Percentiles rank a stretch among this genome's conserved stretches.
phyloP scores from a whole-genome alignment of 2,888 invertebrate genomes.

The Drosophila meridionalis region DNA sequence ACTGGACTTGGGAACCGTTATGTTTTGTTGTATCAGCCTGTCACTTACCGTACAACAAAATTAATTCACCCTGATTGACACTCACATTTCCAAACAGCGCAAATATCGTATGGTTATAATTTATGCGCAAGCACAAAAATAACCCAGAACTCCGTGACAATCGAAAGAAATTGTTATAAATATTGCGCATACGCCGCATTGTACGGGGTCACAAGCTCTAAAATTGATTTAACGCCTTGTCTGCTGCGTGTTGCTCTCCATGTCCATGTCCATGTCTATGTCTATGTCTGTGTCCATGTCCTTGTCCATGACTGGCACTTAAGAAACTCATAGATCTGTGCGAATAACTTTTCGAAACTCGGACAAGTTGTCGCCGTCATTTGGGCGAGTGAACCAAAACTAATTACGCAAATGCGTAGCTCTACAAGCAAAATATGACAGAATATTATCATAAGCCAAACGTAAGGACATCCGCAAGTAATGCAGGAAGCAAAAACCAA shows the following conservation, averaged over 20 bases:
- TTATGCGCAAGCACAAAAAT: slow-evolving; percentile 71
- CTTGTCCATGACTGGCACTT: slow-evolving; percentile 23
- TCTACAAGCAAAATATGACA: slow-evolving; percentile 5
- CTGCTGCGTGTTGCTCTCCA: slow-evolving; percentile 12
- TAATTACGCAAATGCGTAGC: slow-evolving; percentile 50
- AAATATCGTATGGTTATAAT: slow-evolving; percentile 51
- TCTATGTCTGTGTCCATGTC: neutral
- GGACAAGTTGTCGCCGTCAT: slow-evolving; percentile 63
- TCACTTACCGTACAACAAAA: neutral
- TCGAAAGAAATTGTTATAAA: slow-evolving; percentile 6
- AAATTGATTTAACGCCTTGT: slow-evolving; percentile 56
- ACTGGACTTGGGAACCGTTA: too few relatives aligned
- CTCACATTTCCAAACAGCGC: neutral
- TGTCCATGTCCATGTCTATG: slow-evolving; percentile 7
- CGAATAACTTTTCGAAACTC: slow-evolving; percentile 23
- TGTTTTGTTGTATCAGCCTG: neutral
- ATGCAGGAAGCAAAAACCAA: slow-evolving; percentile 12
- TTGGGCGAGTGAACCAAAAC: slow-evolving; percentile 35
- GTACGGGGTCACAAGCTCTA: slow-evolving; percentile 23
- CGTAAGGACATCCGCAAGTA: slow-evolving; percentile 19
- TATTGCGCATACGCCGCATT: slow-evolving; percentile 42
- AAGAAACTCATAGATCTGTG: slow-evolving; percentile 21
- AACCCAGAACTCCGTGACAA: slow-evolving; percentile 4
- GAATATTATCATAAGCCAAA: slow-evolving; percentile 24
- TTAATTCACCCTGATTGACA: neutral